These are phyloP conservation scores for Tachina grossa DNA, from an alignment of 2,888 invertebrate species.

Conservation along the genomic window DNA sequence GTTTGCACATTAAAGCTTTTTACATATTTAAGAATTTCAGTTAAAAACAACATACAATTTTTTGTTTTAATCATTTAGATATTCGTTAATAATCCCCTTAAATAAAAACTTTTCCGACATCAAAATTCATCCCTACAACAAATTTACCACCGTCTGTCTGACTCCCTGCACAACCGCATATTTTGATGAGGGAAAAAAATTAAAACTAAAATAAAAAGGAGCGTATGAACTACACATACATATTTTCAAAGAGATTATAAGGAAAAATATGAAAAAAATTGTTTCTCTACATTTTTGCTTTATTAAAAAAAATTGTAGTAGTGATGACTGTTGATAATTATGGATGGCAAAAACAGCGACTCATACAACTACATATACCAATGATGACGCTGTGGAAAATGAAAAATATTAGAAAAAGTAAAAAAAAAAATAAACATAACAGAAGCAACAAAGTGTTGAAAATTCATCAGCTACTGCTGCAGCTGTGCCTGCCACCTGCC, in stretches of 20 bases:
- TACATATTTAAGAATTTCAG: too few relatives aligned
- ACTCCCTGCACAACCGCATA: too few relatives aligned
- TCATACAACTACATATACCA: constrained; percentile 48
- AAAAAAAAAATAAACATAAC: constrained; percentile 29
- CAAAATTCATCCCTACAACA: background rate
- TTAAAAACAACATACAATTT: too few relatives aligned
- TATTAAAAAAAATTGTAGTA: constrained; percentile 25
- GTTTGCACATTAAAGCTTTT: too few relatives aligned
- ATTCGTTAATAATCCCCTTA: background rate
- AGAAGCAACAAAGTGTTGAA: constrained; percentile 53
- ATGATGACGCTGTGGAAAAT: constrained; percentile 32
- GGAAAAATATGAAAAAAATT: constrained; percentile 27
- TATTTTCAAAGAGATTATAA: constrained; percentile 1
- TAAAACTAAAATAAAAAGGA: constrained; percentile 7
- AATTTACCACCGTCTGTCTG: too few relatives aligned
- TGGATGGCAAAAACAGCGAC: constrained; percentile 45
- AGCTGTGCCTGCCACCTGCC: background rate
- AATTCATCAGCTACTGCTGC: constrained; percentile 52
- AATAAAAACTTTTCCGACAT: background rate
- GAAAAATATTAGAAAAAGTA: constrained; percentile 2
- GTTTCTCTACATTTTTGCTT: background rate
- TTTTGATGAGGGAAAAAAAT: too few relatives aligned
- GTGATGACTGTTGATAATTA: constrained; percentile 68
- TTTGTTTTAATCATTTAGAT: background rate
- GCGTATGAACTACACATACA: background rate